A percentile compares a stretch with the other conserved stretches of the same genome.
Evolutionary conservation across 2,113 vertebrate genomes (phyloP).

Genomic region (Origma solitaria): DNA sequence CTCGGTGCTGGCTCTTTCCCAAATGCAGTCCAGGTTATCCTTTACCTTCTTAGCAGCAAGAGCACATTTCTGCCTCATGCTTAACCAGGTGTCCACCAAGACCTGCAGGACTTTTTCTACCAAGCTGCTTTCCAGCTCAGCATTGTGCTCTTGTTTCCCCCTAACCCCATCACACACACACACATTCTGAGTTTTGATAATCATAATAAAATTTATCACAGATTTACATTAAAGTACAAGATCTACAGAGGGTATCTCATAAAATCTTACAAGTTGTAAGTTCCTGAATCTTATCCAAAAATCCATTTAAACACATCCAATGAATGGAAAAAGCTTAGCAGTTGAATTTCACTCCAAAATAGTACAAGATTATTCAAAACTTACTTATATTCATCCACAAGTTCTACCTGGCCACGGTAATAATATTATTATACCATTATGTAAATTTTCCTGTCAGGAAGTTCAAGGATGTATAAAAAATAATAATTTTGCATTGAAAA

Average conservation of each 20-base stretch:
- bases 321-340: background rate
- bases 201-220: background rate
- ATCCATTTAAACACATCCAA: background rate
- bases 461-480: background rate
- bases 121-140: background rate
- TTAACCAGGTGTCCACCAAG: background rate
- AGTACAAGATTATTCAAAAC: background rate
- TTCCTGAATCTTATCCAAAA: background rate
- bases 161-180: accelerated
- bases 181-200: background rate
- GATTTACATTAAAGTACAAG: background rate
- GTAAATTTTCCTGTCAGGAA: background rate
- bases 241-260: background rate
- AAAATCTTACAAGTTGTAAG: background rate
- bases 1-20: too few species aligned
- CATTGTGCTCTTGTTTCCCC: background rate
- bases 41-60: background rate
- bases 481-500: background rate
- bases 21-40: background rate
- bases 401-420: background rate
- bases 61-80: background rate
- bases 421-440: background rate
- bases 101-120: background rate
- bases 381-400: background rate
- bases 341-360: background rate